Evolutionary conservation across 23 tunicate species (phyloP).

Genomic region (Oikopleura albicans): DNA sequence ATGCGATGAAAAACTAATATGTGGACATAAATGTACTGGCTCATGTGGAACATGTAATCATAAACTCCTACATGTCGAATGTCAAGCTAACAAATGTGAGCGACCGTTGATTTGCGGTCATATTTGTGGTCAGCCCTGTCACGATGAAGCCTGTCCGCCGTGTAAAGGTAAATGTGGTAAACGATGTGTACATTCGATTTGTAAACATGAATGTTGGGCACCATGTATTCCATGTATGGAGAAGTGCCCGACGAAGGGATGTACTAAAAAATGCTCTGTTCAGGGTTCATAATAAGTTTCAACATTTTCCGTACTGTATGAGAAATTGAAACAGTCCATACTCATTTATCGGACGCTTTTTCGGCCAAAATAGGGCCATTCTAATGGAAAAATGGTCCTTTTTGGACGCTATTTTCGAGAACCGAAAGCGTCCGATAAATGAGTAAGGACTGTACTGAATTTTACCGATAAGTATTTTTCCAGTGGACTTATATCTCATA

Average conservation of each 20-base stretch:
- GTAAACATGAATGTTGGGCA: slow-evolving; percentile 30
- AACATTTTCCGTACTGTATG: too few relatives aligned
- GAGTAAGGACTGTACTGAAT: too few relatives aligned
- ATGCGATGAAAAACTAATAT: slow-evolving; percentile 31
- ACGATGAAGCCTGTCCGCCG: slow-evolving; percentile 47
- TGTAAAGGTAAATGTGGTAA: slow-evolving; percentile 39
- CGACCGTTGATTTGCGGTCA: slow-evolving; percentile 61
- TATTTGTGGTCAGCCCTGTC: slow-evolving; percentile 32
- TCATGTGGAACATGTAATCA: slow-evolving; percentile 41
- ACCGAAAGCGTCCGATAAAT: too few relatives aligned
- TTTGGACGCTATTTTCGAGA: too few relatives aligned
- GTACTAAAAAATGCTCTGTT: neutral
- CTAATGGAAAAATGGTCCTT: too few relatives aligned
- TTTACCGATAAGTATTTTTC: too few relatives aligned
- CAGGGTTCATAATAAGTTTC: too few relatives aligned
- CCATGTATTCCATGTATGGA: slow-evolving; percentile 44
- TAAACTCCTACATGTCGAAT: slow-evolving; percentile 45
- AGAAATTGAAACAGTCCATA: too few relatives aligned
- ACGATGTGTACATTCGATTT: slow-evolving; percentile 43
- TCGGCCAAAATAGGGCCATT: too few relatives aligned
- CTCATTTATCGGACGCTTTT: too few relatives aligned
- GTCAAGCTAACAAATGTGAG: slow-evolving; percentile 30
- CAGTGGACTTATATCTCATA: too few relatives aligned
- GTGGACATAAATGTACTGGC: slow-evolving; percentile 55
- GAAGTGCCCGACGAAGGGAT: neutral